Evolutionary conservation across 2,888 invertebrate species (phyloP), one percentile per base, ranked within the genome.

Genomic region (Diarsia brunnea): DNA sequence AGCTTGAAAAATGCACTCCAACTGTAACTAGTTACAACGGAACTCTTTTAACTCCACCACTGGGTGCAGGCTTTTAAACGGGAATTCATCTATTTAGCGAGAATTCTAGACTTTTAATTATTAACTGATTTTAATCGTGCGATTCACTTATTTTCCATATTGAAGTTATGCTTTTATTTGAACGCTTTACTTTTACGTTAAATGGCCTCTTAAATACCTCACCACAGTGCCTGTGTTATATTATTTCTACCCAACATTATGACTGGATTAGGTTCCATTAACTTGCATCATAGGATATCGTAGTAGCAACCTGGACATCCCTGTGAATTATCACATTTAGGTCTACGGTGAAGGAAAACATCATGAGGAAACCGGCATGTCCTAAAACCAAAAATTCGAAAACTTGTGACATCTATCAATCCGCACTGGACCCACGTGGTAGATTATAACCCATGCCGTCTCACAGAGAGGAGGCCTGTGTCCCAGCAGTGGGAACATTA

Each of bases 31-130:
- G 53, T 81, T 31, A 67, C 43, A 55, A 21, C 19, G 11, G 43
- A 75, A 75, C 19, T 49, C 24, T 58, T 61, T 81, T 53, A 77
- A 31, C n/a, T 43, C 7, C 47, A 55, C 27, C 49, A 47, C 14
- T 24, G 12, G 3, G 70, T 5, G n/a, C 24, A 51, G 16, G 5
- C 1, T 43, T 21, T 14, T 12, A 43, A 45, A 49, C 31, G 7
- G 14, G 8, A 70, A 55, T 71, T 10, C 12, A 47, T 38, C 16
- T 21, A 55, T 24, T 49, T 14, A 19, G 38, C 4, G 10, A 7
- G 8, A 51, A 51, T 43, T 12, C 8, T 16, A 24, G 0, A 74
- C 0, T 51, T 21, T 38, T 45, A 5, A 21, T 2, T 51, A 8
- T 45, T 60, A 19, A 76, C 31, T 51, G 7, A 45, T 67, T 49